phyloP scores from a whole-genome alignment of 2,113 vertebrate species.

The Muntiacus muntjak region DNA sequence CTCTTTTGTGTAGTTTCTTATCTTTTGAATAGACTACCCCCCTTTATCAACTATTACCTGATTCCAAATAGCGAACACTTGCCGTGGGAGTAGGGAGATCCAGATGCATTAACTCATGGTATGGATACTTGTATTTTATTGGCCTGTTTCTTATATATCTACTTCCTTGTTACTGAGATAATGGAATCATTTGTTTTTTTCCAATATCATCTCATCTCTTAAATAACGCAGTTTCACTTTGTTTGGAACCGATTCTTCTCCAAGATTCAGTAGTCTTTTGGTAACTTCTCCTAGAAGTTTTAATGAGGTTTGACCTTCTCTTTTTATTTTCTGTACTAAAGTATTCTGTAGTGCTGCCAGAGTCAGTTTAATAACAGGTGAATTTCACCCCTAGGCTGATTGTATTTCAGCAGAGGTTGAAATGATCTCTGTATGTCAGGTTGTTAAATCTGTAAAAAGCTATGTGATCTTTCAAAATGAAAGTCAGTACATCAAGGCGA shows the following conservation, averaged over 20 bases:
- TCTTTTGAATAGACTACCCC: not conserved
- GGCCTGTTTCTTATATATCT: not conserved
- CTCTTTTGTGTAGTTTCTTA: not conserved
- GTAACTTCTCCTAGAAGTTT: slow-evolving; percentile 48
- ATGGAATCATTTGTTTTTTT: not conserved
- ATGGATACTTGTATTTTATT: not conserved
- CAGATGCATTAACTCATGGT: not conserved
- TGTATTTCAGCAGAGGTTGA: slow-evolving; percentile 66
- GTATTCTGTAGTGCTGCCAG: slow-evolving; percentile 51
- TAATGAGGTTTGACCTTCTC: slow-evolving; percentile 70
- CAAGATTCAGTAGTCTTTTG: slow-evolving; percentile 21
- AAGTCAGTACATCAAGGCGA: slow-evolving; percentile 54
- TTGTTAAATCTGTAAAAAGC: slow-evolving; percentile 60
- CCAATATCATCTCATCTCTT: not conserved
- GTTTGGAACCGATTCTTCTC: not conserved
- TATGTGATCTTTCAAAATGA: slow-evolving; percentile 64
- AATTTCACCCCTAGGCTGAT: slow-evolving; percentile 36
- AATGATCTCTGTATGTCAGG: slow-evolving; percentile 56
- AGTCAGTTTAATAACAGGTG: slow-evolving; percentile 62
- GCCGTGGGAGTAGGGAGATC: accelerated
- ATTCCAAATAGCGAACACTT: not conserved
- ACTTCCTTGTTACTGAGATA: not conserved
- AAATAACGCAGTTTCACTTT: not conserved
- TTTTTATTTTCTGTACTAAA: slow-evolving; percentile 70
- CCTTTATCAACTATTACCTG: not conserved